Percentiles rank a stretch among this genome's conserved stretches.
Evolutionary conservation across 2,113 vertebrate species (phyloP).

Genomic region (Chaetops frenatus): DNA sequence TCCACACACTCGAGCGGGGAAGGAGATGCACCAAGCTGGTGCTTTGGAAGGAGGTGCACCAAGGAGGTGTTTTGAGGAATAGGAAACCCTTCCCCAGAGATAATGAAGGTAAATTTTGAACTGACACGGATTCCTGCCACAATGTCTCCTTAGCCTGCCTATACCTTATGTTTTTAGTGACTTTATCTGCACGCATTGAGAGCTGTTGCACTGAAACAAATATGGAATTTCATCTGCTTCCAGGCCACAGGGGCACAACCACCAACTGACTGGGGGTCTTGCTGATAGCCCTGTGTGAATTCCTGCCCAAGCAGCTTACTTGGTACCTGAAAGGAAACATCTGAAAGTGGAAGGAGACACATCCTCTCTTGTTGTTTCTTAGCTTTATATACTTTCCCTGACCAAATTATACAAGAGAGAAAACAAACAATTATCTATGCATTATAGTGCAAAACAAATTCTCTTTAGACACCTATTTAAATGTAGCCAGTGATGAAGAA

Average conservation of each 20-base stretch:
- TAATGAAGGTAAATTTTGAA: neutral
- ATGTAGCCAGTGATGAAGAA: neutral
- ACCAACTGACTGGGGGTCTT: neutral
- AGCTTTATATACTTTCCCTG: neutral
- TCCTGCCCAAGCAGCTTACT: neutral
- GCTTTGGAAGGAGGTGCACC: neutral
- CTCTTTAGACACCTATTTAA: neutral
- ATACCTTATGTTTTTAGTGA: neutral
- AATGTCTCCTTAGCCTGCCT: neutral
- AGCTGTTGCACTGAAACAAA: neutral
- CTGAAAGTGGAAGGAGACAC: neutral
- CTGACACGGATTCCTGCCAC: accelerated
- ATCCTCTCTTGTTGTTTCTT: neutral
- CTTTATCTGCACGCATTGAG: neutral
- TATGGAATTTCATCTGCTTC: neutral
- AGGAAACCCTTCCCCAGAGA: neutral
- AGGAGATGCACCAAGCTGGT: neutral
- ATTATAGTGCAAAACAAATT: neutral
- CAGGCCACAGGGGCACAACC: neutral
- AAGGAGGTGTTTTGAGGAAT: neutral
- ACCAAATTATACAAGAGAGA: neutral
- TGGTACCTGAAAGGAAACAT: neutral
- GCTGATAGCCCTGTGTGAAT: accelerated
- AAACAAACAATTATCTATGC: neutral
- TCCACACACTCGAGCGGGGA: accelerated